Percentiles rank a stretch among this genome's conserved stretches.
These are phyloP conservation scores for Callocephalon fimbriatum DNA, from an alignment of 2,113 vertebrate genomes.

Conservation along the genomic window DNA sequence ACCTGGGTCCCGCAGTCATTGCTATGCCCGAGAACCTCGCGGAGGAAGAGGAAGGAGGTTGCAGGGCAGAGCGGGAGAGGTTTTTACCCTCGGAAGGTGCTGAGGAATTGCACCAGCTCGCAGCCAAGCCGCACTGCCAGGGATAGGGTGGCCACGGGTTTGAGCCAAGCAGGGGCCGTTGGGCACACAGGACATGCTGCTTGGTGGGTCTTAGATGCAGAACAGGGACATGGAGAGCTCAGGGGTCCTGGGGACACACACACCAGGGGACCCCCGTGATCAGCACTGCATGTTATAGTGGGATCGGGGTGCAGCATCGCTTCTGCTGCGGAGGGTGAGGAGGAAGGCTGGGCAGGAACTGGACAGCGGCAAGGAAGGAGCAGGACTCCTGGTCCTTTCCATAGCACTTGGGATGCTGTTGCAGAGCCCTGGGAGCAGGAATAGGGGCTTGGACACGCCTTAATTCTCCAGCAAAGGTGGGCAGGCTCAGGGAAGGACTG, in stretches of 20 bases:
- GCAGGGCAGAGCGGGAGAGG: background rate
- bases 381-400: background rate
- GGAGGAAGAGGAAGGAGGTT: background rate
- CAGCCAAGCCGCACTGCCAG: background rate
- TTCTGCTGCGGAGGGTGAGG: background rate
- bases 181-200: background rate
- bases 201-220: background rate
- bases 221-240: rapidly evolving
- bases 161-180: background rate
- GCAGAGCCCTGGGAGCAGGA: background rate
- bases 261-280: rapidly evolving
- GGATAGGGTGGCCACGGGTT: background rate
- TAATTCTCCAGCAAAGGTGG: too few species aligned
- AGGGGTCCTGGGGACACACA: background rate
- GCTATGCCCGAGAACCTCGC: background rate
- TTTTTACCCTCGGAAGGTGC: background rate
- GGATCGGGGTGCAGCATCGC: background rate
- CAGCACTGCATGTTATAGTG: rapidly evolving
- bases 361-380: background rate
- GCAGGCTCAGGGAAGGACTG: background rate
- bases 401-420: background rate
- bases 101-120: constrained; percentile 3
- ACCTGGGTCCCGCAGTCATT: background rate
- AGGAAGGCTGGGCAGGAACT: background rate
- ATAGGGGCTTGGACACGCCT: rapidly evolving